These are phyloP conservation scores for Hermaeophaga mercurialis DNA, from an alignment of 2,888 invertebrate genomes.

Conservation along the genomic window DNA sequence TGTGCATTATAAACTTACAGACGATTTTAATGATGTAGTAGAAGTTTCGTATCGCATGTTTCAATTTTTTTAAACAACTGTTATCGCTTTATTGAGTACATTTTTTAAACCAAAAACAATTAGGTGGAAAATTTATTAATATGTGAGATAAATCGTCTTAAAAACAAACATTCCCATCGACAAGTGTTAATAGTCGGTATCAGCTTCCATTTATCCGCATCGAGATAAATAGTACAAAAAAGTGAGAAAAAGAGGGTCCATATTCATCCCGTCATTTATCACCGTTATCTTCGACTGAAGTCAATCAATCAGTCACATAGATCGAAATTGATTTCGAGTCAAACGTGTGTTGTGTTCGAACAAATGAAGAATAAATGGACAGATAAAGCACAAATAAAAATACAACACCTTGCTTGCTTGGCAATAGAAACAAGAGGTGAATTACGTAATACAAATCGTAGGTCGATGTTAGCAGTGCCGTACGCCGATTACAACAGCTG, in stretches of 20 bases:
- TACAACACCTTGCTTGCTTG: slow-evolving; percentile 7
- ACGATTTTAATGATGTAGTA: no score
- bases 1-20: no score
- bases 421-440: slow-evolving; percentile 9
- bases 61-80: no score
- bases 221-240: background rate
- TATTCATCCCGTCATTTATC: slow-evolving; percentile 7
- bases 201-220: background rate
- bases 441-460: slow-evolving; percentile 9
- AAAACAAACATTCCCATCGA: slow-evolving; percentile 2
- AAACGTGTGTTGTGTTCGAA: background rate
- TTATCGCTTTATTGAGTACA: background rate
- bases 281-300: background rate
- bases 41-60: no score
- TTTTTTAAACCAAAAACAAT: background rate
- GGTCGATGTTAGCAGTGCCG: slow-evolving; percentile 6
- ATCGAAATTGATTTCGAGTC: slow-evolving; percentile 3
- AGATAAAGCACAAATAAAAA: background rate
- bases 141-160: slow-evolving; percentile 5
- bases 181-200: background rate
- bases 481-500: no score
- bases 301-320: background rate
- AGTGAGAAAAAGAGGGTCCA: background rate
- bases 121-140: slow-evolving; percentile 3
- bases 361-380: slow-evolving; percentile 1